Conservation (phyloP, 2,888 invertebrate species). For the Thereva unica region DNA sequence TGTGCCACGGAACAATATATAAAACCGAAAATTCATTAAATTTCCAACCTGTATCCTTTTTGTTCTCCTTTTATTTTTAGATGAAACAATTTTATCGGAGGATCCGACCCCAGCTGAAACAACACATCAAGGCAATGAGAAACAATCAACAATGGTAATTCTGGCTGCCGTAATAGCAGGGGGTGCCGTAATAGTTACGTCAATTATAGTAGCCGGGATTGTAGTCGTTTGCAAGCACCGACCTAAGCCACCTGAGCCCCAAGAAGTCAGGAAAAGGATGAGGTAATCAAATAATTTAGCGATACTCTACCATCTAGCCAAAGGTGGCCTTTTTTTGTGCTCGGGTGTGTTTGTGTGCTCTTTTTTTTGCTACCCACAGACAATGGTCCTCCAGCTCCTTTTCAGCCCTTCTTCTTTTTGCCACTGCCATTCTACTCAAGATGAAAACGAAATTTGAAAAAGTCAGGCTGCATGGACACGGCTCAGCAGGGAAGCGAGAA, state of each 20-base stretch:
- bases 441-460: too few relatives aligned
- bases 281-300: constrained; percentile 49
- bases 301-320: constrained; percentile 4
- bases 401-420: too few relatives aligned
- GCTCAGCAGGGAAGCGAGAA: too few relatives aligned
- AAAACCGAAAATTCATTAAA: constrained; percentile 30
- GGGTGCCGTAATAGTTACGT: constrained; percentile 58
- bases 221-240: constrained; percentile 58
- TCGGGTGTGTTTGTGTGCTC: too few relatives aligned
- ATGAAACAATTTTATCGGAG: constrained; percentile 59
- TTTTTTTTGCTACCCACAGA: too few relatives aligned
- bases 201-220: constrained; percentile 59
- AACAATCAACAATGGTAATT: constrained; percentile 58
- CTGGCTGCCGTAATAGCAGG: constrained; percentile 58
- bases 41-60: constrained; percentile 7
- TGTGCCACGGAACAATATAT: constrained; percentile 7
- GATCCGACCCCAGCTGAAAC: constrained; percentile 60
- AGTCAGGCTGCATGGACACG: too few relatives aligned
- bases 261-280: constrained; percentile 59
- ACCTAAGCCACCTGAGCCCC: constrained; percentile 59
- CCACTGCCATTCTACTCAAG: too few relatives aligned
- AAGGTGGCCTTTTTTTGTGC: too few relatives aligned
- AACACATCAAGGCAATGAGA: constrained; percentile 56
- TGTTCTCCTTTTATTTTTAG: constrained; percentile 45
- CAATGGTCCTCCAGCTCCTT: too few relatives aligned